These are phyloP conservation scores for Leptinotarsa haldemani DNA, from an alignment of 2,888 invertebrate species.

Conservation along the genomic window DNA sequence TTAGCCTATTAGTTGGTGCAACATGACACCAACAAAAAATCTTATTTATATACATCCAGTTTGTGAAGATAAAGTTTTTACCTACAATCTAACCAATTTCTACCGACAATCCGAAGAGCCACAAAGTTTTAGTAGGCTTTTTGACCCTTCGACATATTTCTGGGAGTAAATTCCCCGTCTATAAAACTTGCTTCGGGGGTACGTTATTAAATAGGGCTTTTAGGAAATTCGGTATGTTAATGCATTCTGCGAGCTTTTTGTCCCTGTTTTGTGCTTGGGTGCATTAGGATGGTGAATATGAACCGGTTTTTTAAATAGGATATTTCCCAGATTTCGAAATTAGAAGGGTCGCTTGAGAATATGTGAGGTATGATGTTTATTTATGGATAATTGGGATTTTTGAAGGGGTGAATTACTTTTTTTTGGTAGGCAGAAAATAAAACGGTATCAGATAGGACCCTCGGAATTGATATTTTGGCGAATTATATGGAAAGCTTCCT, in stretches of 20 bases:
- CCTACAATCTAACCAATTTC: too few species aligned
- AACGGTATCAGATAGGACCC: too few species aligned
- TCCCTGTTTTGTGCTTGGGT: neutral
- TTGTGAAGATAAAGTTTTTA: too few species aligned
- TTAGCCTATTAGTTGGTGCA: too few species aligned
- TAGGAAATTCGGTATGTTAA: conserved; percentile 18
- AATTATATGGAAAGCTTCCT: too few species aligned
- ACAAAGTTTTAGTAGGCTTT: neutral
- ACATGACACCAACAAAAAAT: too few species aligned
- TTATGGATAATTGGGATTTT: neutral
- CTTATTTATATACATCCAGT: too few species aligned
- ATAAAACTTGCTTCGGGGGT: neutral
- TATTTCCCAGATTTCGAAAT: conserved; percentile 9
- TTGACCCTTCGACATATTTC: neutral
- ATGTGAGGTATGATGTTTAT: neutral
- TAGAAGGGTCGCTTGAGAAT: neutral
- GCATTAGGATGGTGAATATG: neutral
- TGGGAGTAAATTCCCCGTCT: neutral
- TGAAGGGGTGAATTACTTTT: neutral
- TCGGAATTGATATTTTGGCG: too few species aligned
- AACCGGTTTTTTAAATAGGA: conserved; percentile 1
- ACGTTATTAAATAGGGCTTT: conserved; percentile 5
- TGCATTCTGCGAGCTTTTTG: conserved; percentile 7
- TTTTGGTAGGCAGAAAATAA: too few species aligned
- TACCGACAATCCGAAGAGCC: too few species aligned